phyloP scores from a whole-genome alignment of 2,797 vertebrate species.

The Amazona ochrocephala region DNA sequence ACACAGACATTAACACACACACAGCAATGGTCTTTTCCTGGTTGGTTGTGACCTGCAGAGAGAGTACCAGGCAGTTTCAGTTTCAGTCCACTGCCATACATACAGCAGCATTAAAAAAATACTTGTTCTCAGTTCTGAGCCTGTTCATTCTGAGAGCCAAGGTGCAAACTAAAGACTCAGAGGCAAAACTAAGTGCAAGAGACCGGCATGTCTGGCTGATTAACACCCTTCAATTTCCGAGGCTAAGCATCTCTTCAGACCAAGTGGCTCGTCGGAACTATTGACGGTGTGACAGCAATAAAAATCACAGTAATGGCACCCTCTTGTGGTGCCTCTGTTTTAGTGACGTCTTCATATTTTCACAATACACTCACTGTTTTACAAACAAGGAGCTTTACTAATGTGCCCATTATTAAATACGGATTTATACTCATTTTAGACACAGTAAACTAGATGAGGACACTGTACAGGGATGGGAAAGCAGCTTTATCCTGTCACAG shows the following conservation, averaged over 20 bases:
- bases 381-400: background rate
- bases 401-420: background rate
- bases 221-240: background rate
- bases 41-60: background rate
- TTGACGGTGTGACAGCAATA: background rate
- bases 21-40: background rate
- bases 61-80: background rate
- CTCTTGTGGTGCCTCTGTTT: conserved; percentile 19
- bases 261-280: background rate
- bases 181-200: background rate
- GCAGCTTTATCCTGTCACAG: background rate
- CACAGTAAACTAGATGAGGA: background rate
- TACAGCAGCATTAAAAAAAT: background rate
- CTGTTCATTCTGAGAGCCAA: background rate
- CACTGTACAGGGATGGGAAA: background rate
- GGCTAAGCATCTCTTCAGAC: background rate
- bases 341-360: background rate
- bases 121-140: background rate
- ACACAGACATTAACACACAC: background rate
- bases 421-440: background rate
- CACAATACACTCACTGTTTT: background rate
- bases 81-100: background rate
- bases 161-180: background rate
- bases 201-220: background rate
- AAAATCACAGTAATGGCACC: conserved; percentile 16